A percentile compares a stretch with the other conserved stretches of the same genome.
Evolutionary conservation across 1,140 invertebrate genomes (phyloP).

Genomic region (Calliphora vicina): DNA sequence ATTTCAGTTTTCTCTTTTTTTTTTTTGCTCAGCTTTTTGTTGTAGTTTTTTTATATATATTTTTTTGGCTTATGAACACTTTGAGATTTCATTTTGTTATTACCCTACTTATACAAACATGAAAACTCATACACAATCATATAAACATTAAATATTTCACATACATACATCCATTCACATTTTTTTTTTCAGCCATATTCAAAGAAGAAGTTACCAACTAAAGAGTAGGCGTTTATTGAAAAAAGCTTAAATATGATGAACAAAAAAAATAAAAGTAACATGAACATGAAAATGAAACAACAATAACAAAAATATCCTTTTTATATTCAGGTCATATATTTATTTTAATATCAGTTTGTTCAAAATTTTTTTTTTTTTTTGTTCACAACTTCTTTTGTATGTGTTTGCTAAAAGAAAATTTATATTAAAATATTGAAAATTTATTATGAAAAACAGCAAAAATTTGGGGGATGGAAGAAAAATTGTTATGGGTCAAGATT

Average conservation of each 20-base stretch:
- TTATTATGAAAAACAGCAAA: not conserved
- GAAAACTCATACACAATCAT: not conserved
- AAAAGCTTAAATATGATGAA: not conserved
- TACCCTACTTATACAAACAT: not conserved
- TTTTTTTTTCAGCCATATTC: not conserved
- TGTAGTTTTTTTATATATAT: too few relatives aligned
- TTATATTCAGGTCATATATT: not conserved
- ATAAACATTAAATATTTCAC: not conserved
- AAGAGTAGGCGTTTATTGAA: conserved; percentile 4
- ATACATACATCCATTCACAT: too few relatives aligned
- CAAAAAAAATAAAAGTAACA: not conserved
- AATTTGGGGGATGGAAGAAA: not conserved
- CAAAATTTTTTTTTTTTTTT: too few relatives aligned
- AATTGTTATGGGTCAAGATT: not conserved
- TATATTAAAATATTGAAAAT: not conserved
- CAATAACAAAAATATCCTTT: not conserved
- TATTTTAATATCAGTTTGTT: not conserved
- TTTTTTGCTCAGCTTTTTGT: not conserved
- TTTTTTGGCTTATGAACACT: not conserved
- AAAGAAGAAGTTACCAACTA: not conserved
- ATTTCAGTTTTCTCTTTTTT: too few relatives aligned
- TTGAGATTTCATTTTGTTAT: conserved; percentile 11
- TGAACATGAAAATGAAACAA: not conserved
- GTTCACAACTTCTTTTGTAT: too few relatives aligned
- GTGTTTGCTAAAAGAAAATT: not conserved